Conservation (phyloP, 2,888 invertebrate species). For the Leptinotarsa tumamoca region DNA sequence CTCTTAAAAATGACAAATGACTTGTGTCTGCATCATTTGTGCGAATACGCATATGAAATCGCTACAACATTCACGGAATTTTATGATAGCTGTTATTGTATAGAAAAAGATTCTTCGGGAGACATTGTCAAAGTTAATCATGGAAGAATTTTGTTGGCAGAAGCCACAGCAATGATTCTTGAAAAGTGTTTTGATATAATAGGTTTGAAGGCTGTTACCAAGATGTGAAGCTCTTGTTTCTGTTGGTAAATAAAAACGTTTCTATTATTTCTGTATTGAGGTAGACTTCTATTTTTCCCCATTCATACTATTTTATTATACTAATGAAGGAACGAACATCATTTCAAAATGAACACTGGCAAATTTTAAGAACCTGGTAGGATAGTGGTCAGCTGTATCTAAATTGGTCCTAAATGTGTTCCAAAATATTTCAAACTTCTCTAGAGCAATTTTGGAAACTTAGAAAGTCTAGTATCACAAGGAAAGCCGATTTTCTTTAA, state of each 20-base stretch:
- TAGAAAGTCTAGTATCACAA: no score
- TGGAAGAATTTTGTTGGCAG: slow-evolving; percentile 89
- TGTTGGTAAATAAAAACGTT: background rate
- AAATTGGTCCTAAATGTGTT: no score
- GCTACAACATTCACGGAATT: slow-evolving; percentile 95
- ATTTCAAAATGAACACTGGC: no score
- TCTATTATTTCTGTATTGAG: background rate
- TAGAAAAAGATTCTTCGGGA: slow-evolving; percentile 89
- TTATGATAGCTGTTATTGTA: slow-evolving; percentile 97
- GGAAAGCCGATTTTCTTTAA: no score
- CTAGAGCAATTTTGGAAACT: no score
- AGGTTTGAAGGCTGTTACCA: slow-evolving; percentile 90
- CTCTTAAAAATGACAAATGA: slow-evolving; percentile 85
- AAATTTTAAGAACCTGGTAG: no score
- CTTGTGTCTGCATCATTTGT: slow-evolving; percentile 86
- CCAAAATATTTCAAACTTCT: no score
- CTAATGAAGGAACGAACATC: no score
- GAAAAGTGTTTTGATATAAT: slow-evolving; percentile 89
- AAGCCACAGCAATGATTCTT: slow-evolving; percentile 91
- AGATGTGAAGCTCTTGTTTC: slow-evolving; percentile 77
- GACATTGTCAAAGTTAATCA: slow-evolving; percentile 85
- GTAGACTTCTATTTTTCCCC: background rate
- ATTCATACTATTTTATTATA: background rate
- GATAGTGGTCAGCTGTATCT: no score
- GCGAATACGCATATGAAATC: slow-evolving; percentile 96